These are phyloP conservation scores for Ambastaia sidthimunki DNA, from an alignment of 2,797 vertebrate species.

Conservation along the genomic window DNA sequence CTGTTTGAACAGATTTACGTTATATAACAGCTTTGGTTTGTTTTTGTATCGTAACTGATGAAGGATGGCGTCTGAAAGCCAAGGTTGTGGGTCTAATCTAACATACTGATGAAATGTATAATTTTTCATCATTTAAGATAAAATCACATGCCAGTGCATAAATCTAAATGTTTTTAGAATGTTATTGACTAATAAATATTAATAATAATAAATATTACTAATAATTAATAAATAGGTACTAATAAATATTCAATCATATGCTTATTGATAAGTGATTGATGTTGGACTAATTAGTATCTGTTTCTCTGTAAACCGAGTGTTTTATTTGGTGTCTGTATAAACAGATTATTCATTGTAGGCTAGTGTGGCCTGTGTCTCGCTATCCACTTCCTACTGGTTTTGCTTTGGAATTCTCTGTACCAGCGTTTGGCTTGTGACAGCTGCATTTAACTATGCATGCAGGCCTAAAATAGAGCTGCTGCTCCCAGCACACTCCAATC, in stretches of 20 bases:
- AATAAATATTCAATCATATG: background rate
- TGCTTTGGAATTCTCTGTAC: conserved; percentile 42
- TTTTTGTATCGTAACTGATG: background rate
- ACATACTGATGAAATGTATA: background rate
- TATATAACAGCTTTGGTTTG: background rate
- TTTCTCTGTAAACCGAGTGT: conserved; percentile 3
- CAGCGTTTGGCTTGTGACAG: conserved; percentile 63
- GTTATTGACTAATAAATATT: background rate
- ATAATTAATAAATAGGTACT: too few species aligned
- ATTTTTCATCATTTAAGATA: too few species aligned
- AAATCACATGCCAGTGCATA: background rate
- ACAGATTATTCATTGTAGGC: background rate
- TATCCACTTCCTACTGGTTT: conserved; percentile 31
- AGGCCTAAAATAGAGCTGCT: conserved; percentile 75
- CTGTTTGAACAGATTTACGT: background rate
- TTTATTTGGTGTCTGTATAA: background rate
- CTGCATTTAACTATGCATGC: conserved; percentile 75
- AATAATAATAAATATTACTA: too few species aligned
- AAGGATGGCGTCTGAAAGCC: background rate
- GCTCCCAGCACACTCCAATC: conserved; percentile 73
- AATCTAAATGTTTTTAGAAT: background rate
- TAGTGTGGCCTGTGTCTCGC: background rate
- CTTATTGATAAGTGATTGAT: background rate
- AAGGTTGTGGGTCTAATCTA: background rate
- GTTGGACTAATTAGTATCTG: background rate